Evolutionary conservation across 2,113 vertebrate species (phyloP), one percentile per base, ranked within the genome.

Genomic region (Dermatemys mawii): DNA sequence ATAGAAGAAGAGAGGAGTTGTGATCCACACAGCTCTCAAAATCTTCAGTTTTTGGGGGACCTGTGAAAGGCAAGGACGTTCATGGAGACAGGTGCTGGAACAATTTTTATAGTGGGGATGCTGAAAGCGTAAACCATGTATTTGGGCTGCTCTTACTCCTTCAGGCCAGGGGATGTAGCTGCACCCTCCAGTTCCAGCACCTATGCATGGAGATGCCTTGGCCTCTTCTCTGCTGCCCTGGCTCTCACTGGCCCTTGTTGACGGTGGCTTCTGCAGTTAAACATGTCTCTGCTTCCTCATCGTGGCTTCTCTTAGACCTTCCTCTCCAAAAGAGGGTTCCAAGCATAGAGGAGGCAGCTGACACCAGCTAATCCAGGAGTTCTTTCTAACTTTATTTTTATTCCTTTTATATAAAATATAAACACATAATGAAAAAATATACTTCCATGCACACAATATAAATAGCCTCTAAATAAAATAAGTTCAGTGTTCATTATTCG

Each of bases 11-110:
- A 35, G 32, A 63, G 13, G 13, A 35, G 32, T 16, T 63, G 32
- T 63, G 57, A 63, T 63, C 57, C 57, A 35, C 57, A 17, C 32
- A 35, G 32, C 57, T 63, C 32, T 16, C 57, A 63, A 63, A 35
- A 63, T 63, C 32, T 63, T 41, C 67, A n/a, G 35, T 35, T 16
- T 19, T 67, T 8, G 22, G 19, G 67, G n/a, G n/a, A 73, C 24
- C 67, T 7, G 2, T n/a, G 41, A 41, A 21, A 41, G 63, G 8
- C 27, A 49, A n/a, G 35, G 21, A 83, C 75, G 73, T 48, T 10
- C 0, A 0, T 14, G 29, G 83, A 24, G 53, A 22, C 21, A 8
- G 8, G 6, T 54, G 21, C 21, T 54, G 53, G 53, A 54, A 54
- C 53, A 54, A 24, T 24, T 54, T 24, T 54, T 54, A 54, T 24